These are phyloP conservation scores for Tromatobia lineatoria DNA, from an alignment of 2,888 invertebrate genomes.

Conservation along the genomic window DNA sequence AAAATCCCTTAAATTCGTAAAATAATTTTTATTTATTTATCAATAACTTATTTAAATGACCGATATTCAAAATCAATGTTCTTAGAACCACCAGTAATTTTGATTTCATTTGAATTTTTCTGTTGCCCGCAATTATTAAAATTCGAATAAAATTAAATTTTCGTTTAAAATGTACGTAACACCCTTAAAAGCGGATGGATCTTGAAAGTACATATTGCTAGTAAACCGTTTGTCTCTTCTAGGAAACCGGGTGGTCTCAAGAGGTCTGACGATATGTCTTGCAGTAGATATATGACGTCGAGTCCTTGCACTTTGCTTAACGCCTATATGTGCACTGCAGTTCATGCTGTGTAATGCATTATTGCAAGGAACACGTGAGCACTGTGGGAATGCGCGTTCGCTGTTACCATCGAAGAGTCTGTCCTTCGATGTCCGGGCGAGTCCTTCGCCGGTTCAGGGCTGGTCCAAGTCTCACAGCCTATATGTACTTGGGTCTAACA, in stretches of 20 bases:
- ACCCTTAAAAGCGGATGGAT: neutral
- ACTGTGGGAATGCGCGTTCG: conserved; percentile 75
- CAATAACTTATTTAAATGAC: no score
- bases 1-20: no score
- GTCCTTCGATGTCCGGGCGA: conserved; percentile 77
- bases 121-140: no score
- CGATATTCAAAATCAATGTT: no score
- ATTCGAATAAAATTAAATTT: no score
- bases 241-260: conserved; percentile 42
- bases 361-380: conserved; percentile 53
- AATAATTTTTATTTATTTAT: no score
- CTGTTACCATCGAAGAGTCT: conserved; percentile 60
- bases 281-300: conserved; percentile 44
- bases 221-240: neutral
- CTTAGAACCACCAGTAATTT: no score
- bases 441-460: conserved; percentile 80
- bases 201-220: neutral
- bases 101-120: neutral
- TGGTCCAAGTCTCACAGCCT: conserved; percentile 61
- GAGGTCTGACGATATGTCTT: conserved; percentile 32
- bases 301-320: conserved; percentile 67
- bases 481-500: neutral
- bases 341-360: conserved; percentile 45
- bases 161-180: neutral
- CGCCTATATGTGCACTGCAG: conserved; percentile 33